Percentiles rank a stretch among this genome's conserved stretches.
These are phyloP conservation scores for Poeciliopsis retropinna DNA, from an alignment of 2,113 vertebrate genomes.

Conservation along the genomic window DNA sequence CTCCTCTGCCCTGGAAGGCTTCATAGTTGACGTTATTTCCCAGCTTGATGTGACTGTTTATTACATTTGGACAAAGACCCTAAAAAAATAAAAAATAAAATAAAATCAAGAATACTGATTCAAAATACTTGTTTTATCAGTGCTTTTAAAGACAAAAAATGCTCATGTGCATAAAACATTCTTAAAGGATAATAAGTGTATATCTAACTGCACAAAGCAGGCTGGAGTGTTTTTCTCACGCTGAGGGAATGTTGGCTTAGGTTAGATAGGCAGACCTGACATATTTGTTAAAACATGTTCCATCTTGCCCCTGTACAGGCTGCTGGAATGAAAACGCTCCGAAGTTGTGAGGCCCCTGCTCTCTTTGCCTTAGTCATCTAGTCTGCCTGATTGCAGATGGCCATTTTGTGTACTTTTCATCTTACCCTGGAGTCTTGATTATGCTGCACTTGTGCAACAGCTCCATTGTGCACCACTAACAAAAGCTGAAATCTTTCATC, in stretches of 20 bases:
- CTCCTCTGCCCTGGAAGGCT: slow-evolving; percentile 72
- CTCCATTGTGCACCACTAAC: slow-evolving; percentile 73
- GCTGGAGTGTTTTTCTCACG: slow-evolving; percentile 41
- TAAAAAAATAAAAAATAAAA: slow-evolving; percentile 12
- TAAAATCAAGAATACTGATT: slow-evolving; percentile 6
- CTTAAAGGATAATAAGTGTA: not conserved
- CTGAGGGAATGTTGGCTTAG: slow-evolving; percentile 32
- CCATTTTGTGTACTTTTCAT: slow-evolving; percentile 79
- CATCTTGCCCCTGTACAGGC: slow-evolving; percentile 48
- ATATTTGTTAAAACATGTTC: slow-evolving; percentile 61
- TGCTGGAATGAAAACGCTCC: slow-evolving; percentile 57
- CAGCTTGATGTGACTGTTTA: slow-evolving; percentile 73
- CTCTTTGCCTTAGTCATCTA: slow-evolving; percentile 49
- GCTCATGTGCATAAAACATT: slow-evolving; percentile 10
- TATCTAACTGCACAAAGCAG: slow-evolving; percentile 27
- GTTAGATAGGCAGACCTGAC: slow-evolving; percentile 36
- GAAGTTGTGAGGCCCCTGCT: slow-evolving; percentile 41
- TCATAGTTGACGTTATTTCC: slow-evolving; percentile 63
- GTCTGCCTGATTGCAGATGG: slow-evolving; percentile 75
- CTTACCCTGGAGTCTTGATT: slow-evolving; percentile 77
- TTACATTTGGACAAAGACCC: slow-evolving; percentile 68
- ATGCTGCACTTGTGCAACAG: slow-evolving; percentile 74
- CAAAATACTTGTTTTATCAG: slow-evolving; percentile 25
- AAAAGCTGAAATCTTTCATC: slow-evolving; percentile 75
- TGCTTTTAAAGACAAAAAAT: slow-evolving; percentile 45